Base-by-base conservation (phyloP, 2,113 vertebrate genomes). In the Chloebia gouldiae region DNA sequence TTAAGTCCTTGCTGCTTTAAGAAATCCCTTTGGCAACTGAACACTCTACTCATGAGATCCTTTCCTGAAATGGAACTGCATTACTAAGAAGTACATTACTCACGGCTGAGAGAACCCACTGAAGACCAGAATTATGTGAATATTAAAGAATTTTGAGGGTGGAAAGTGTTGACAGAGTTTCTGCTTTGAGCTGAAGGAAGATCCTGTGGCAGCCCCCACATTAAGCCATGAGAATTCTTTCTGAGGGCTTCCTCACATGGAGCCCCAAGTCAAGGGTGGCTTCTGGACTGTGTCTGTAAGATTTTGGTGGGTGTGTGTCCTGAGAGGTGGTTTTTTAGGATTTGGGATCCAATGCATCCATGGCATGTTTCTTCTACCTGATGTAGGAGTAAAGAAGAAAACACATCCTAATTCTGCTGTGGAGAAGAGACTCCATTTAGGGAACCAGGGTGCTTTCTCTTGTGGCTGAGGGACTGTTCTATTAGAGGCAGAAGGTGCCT, bases 41-140 rank as follows among this genome's bases (percentile, higher is more conserved):
- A 53, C 9, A 11, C 16, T 80, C 8, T 6, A 27, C 31, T 91
- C 17, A 1, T 39, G 44, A 60, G n/a, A 42, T 33, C 81, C 84
- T 63, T 80, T 89, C 69, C 51, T 81, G 86, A 92, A 92, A 64
- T 81, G 45, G 40, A 95, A 81, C 22, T n/a, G 89, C 61, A 42
- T 86, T 84, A 71, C 73, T 81, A 49, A 88, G 77, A 70, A 84
- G 49, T 64, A 4, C 14, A 64, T 89, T 91, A 71, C 39, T 93
- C 47, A 47, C 61, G 35, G 33, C 13, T 56, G 44, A 90, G 57
- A 86, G 51, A 37, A 2, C 81, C 39, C 33, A 53, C 77, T 47
- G 60, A 69, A 93, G n/a, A 68, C 30, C 27, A 71, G 50, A 89
- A 73, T 91, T 61, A 53, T 35, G 44, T 63, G 63, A 81, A 37